phyloP scores from a whole-genome alignment of 2,113 vertebrate genomes.

The Callorhinus ursinus region DNA sequence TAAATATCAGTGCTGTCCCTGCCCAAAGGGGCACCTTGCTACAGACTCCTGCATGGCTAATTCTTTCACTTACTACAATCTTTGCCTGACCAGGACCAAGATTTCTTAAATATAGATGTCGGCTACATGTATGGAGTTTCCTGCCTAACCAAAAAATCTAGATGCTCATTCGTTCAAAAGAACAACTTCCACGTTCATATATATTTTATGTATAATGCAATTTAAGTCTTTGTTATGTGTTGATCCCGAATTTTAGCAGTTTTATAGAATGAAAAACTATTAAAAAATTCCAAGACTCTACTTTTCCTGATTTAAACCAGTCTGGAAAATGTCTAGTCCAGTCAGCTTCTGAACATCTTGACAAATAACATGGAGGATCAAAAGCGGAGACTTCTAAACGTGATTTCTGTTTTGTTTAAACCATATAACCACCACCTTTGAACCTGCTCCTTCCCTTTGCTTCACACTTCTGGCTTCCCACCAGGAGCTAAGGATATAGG shows the following conservation, averaged over 20 bases:
- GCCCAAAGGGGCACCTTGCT: neutral
- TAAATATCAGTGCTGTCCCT: neutral
- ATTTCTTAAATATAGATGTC: slow-evolving; percentile 5
- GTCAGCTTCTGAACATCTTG: neutral
- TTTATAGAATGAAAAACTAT: neutral
- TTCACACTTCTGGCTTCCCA: slow-evolving; percentile 15
- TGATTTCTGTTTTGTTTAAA: slow-evolving; percentile 35
- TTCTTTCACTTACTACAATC: slow-evolving; percentile 44
- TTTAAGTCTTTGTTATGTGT: slow-evolving; percentile 30
- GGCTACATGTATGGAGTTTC: neutral
- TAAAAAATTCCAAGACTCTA: slow-evolving; percentile 34
- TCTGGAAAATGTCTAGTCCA: neutral
- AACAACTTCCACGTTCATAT: neutral
- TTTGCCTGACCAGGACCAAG: neutral
- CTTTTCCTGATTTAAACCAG: neutral
- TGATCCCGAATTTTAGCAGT: neutral
- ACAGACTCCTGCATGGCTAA: neutral
- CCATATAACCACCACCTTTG: neutral
- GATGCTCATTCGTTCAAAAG: slow-evolving; percentile 16
- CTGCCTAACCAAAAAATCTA: slow-evolving; percentile 24
- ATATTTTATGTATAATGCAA: neutral
- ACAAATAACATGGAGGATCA: neutral
- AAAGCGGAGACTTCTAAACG: neutral
- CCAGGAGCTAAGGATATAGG: neutral
- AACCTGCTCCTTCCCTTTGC: neutral